phyloP scores from a whole-genome alignment of 2,797 vertebrate species.

The Clamator glandarius region DNA sequence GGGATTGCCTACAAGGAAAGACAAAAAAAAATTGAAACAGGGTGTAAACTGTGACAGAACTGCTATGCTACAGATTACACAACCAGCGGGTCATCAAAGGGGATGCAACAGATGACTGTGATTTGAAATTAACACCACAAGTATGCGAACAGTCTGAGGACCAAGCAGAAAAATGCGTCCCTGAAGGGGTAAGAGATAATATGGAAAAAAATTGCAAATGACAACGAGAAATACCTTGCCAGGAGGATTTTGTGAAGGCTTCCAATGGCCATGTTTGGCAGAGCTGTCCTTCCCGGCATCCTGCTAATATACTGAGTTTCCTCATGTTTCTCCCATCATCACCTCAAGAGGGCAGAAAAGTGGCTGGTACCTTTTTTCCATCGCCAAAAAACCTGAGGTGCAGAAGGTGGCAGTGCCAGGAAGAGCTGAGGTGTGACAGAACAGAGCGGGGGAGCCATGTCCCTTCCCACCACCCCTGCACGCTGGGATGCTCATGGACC shows the following conservation, averaged over 20 bases:
- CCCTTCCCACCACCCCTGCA: background rate
- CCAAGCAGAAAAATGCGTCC: background rate
- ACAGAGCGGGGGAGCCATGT: accelerated
- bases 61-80: background rate
- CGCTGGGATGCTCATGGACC: background rate
- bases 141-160: background rate
- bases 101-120: too few relatives aligned
- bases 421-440: background rate
- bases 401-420: background rate
- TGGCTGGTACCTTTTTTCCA: too few relatives aligned
- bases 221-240: background rate
- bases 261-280: background rate
- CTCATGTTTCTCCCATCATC: background rate
- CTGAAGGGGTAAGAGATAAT: background rate
- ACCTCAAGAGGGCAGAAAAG: background rate
- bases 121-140: background rate
- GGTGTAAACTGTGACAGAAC: background rate
- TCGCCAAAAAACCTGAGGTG: background rate
- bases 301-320: accelerated
- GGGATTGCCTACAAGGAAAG: accelerated
- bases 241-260: background rate
- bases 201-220: background rate
- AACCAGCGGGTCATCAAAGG: background rate
- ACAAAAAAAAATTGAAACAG: background rate
- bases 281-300: background rate